Evolutionary conservation across 2,888 invertebrate species (phyloP), one percentile per base, ranked within the genome.

Genomic region (Synergus gifuensis): DNA sequence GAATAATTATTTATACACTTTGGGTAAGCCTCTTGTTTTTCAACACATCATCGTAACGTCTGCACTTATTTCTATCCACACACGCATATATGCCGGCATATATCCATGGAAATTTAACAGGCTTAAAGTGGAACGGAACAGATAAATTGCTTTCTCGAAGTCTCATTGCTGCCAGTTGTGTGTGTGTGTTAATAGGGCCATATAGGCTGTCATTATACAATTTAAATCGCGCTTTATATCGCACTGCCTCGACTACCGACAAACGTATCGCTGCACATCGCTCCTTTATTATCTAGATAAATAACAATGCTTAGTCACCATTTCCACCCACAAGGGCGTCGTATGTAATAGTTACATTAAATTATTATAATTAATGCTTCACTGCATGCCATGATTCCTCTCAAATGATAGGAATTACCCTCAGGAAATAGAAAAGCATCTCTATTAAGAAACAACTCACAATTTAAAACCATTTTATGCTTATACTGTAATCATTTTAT

Each of bases 131-230:
- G 54, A 73, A 73, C 73, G 73, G 40, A 73, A 73, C 54, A 36
- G 28, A 73, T 73, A 73, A 73, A 73, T 73, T 73, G 73, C 36
- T 73, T 73, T 73, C 73, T 73, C 73, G 54, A 73, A 73, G 73
- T 73, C 54, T 73, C 40, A 54, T 40, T 73, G 54, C 73, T 49
- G 36, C 18, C 54, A 73, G 54, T 73, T 28, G 22, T 73, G 18
- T 73, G 46, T 49, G 28, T 22, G 69, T 18, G 40, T 69, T 69
- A 49, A 28, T 69, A 69, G 49, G 69, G 28, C 69, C 46, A 69
- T 49, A 69, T 22, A 49, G 49, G 28, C 69, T 16, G 49, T 73
- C 73, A 73, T 73, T 73, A 73, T 54, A 54, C 73, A 73, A 73
- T 73, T 73, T 73, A 73, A 73, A 73, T 54, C 54, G 73, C 36